A percentile compares a stretch with the other conserved stretches of the same genome.
phyloP scores from a whole-genome alignment of 2,113 vertebrate genomes.

The Zosterops pallidus region DNA sequence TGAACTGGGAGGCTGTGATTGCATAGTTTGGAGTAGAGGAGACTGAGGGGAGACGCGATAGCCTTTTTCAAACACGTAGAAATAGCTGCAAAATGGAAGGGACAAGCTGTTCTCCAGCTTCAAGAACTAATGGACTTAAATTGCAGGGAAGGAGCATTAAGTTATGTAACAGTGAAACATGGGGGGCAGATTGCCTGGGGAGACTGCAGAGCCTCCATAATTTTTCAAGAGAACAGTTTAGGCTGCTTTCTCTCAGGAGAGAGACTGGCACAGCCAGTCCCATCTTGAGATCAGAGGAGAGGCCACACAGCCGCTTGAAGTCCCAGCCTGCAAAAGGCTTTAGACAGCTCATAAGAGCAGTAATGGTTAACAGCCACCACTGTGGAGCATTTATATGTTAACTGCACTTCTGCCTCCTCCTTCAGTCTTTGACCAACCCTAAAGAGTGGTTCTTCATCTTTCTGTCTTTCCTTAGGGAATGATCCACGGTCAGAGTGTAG shows the following conservation, averaged over 20 bases:
- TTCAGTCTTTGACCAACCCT: neutral
- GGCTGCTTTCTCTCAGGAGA: neutral
- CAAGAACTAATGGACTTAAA: neutral
- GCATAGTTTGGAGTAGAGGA: neutral
- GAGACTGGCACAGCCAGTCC: neutral
- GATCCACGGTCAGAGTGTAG: neutral
- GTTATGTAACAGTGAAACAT: neutral
- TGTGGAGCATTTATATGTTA: neutral
- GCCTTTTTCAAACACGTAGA: constrained; percentile 3
- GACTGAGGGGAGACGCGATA: neutral
- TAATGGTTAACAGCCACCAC: neutral
- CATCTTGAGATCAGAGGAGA: neutral
- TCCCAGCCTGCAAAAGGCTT: neutral
- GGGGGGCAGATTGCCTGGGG: neutral
- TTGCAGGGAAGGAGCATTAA: neutral
- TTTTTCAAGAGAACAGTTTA: neutral
- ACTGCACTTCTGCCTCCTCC: neutral
- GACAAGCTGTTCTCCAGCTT: neutral
- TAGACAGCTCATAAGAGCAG: neutral
- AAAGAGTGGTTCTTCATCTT: neutral
- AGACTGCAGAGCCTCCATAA: neutral
- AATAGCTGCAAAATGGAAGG: neutral
- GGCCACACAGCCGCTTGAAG: accelerated
- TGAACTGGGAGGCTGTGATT: constrained; percentile 13
- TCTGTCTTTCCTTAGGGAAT: neutral